Evolutionary conservation across 2,888 invertebrate species (phyloP).

Genomic region (Cantharis nigra): DNA sequence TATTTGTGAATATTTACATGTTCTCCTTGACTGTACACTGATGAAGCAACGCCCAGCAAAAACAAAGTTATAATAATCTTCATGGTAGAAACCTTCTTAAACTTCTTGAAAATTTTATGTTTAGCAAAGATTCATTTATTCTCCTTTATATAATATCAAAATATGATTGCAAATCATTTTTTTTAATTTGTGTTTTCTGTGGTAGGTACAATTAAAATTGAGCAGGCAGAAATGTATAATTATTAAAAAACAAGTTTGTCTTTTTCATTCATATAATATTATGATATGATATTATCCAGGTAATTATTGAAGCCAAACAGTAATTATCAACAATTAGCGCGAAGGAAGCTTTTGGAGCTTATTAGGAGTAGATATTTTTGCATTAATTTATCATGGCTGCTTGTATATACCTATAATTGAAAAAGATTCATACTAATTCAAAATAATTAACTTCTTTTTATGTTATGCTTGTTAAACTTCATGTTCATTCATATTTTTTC

Average conservation of each 20-base stretch:
- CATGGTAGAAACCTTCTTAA: background rate
- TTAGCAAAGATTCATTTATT: background rate
- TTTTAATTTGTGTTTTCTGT: background rate
- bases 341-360: background rate
- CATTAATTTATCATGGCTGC: background rate
- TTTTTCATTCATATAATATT: background rate
- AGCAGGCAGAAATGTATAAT: background rate
- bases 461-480: background rate
- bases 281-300: background rate
- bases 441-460: background rate
- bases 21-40: background rate
- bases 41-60: background rate
- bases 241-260: background rate
- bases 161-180: background rate
- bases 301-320: background rate
- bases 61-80: background rate
- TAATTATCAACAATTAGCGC: background rate
- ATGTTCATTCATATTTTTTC: no score
- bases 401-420: background rate
- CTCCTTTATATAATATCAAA: background rate
- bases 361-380: background rate
- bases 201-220: background rate
- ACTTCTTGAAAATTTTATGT: background rate
- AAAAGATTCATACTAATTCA: background rate
- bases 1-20: conserved; percentile 9